Evolutionary conservation across 2,797 vertebrate genomes (phyloP).

Genomic region (Sparus aurata): DNA sequence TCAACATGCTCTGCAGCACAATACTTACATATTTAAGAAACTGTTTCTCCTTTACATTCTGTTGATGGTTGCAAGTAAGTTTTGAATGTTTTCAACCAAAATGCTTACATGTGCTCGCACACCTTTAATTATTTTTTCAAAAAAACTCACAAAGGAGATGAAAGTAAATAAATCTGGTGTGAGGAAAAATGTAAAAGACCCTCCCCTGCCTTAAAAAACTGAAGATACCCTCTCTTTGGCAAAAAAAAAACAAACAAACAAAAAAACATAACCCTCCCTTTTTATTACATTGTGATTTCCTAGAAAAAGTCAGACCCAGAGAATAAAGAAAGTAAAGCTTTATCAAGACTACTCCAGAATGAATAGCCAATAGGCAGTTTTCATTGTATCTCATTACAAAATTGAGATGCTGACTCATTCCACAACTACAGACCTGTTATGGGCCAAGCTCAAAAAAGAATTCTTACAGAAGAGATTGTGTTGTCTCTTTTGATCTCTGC

Average conservation of each 20-base stretch:
- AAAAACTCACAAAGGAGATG: background rate
- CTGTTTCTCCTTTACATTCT: too few relatives aligned
- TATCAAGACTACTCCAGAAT: background rate
- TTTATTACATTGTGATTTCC: too few relatives aligned
- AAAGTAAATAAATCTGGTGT: background rate
- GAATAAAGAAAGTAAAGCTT: background rate
- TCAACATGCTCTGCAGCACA: too few relatives aligned
- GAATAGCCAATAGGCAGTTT: background rate
- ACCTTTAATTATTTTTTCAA: background rate
- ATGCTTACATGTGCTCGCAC: too few relatives aligned
- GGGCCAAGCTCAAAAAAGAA: background rate
- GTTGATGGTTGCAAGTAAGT: too few relatives aligned
- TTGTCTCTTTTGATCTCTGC: background rate
- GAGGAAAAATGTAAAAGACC: too few relatives aligned
- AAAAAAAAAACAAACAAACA: background rate
- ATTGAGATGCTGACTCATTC: too few relatives aligned
- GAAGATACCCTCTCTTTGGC: too few relatives aligned
- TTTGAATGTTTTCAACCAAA: too few relatives aligned
- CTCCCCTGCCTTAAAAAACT: too few relatives aligned
- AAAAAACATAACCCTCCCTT: background rate
- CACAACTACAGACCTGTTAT: background rate
- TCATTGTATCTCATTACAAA: too few relatives aligned
- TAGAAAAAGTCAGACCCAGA: background rate
- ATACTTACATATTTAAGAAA: too few relatives aligned
- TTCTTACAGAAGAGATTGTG: background rate